Conservation (phyloP, 2,113 vertebrate species). For the Lepus europaeus region DNA sequence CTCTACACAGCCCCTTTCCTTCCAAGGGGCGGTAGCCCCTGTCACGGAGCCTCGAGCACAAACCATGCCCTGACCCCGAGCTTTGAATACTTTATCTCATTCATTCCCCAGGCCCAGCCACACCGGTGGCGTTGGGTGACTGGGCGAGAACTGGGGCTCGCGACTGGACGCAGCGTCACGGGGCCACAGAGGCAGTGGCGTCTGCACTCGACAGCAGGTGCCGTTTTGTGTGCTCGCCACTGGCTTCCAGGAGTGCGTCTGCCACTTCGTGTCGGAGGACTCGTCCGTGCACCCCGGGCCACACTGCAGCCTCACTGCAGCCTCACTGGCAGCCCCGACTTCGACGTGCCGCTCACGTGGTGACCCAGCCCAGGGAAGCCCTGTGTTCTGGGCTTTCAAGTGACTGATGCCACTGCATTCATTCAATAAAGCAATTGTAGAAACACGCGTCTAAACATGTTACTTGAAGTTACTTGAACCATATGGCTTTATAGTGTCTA, state of each 20-base stretch:
- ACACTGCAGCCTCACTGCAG: too few species aligned
- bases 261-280: background rate
- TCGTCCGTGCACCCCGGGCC: too few species aligned
- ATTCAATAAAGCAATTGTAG: background rate
- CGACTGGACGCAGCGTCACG: rapidly evolving
- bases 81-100: background rate
- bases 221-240: background rate
- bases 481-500: background rate
- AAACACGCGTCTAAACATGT: background rate
- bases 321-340: background rate
- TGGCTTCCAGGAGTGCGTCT: background rate
- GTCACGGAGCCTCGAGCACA: background rate
- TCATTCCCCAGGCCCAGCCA: background rate
- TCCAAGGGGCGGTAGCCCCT: background rate
- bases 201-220: background rate
- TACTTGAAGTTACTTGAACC: background rate
- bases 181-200: rapidly evolving
- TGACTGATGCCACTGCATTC: background rate
- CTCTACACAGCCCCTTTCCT: background rate
- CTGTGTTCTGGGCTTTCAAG: background rate
- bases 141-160: background rate
- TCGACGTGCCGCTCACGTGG: rapidly evolving
- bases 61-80: too few species aligned
- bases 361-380: background rate
- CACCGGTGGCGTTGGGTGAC: rapidly evolving